Evolutionary conservation across 2,113 vertebrate species (phyloP), one percentile per base, ranked within the genome.

Genomic region (Coregonus clupeaformis): DNA sequence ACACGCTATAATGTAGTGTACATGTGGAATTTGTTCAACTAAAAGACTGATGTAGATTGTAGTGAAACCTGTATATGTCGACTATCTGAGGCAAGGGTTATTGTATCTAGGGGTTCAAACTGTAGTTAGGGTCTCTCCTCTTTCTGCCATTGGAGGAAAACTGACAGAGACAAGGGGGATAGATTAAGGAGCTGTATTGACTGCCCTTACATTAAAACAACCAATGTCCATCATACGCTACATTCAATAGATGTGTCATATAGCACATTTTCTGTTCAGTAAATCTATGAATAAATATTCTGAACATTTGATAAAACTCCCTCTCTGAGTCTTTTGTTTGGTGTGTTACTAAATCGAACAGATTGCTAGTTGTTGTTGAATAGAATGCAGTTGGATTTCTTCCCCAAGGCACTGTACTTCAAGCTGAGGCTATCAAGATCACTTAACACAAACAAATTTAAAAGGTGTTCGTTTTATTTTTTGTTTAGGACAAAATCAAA

Each of bases 401-500:
- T 18, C 49, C 52, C 57, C 57, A 24, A 60, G 57, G 1, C 57
- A 22, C 57, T 16, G 16, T 52, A 52, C 3, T 42, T 42, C 36
- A 52, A 42, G 36, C 36, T 20, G 52, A 55, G 20, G 1, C 52
- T 20, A 55, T 6, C 79, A 75, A 42, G 36, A 42, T 42, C 36
- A 42, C 36, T 11, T 42, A 27, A 73, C 6, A 60, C 20, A 1
- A 1, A 22, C 32, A 68, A 16, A 80, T 78, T 24, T 27, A 60
- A 22, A 42, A 59, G 71, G 65, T 18, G 6, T 81, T 79, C 22
- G 68, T 60, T 36, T 76, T 79, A 74, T n/a, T 5, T 73, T 90
- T 87, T 89, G 87, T 85, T 89, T 45, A 80, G 45, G 73, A 72
- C 65, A 69, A 68, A 69, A 29, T 64, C 49, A 24, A 84, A 73